Percentiles rank a stretch among this genome's conserved stretches.
Evolutionary conservation across 2,797 vertebrate genomes (phyloP).

Genomic region (Coregonus sp.): DNA sequence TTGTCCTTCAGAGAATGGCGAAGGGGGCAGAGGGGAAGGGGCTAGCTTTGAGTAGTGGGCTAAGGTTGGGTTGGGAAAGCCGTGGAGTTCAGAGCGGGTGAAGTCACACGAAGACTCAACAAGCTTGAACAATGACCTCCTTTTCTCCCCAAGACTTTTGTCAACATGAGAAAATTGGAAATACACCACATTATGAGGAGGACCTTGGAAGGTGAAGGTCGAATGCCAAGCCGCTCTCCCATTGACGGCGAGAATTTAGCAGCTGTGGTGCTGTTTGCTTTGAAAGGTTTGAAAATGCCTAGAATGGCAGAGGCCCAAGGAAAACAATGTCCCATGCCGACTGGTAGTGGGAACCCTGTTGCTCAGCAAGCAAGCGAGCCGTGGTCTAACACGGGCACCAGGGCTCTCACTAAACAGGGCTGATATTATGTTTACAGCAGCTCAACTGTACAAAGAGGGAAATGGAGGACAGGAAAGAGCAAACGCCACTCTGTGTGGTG

Average conservation of each 20-base stretch:
- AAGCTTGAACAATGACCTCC: conserved; percentile 52
- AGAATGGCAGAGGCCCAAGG: conserved; percentile 47
- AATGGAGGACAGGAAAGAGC: conserved; percentile 44
- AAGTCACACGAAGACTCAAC: conserved; percentile 56
- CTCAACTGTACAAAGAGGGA: conserved; percentile 48
- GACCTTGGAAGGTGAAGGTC: conserved; percentile 51
- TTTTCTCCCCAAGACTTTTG: conserved; percentile 54
- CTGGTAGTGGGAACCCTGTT: conserved; percentile 56
- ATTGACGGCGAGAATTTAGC: conserved; percentile 57
- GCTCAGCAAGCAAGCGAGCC: conserved; percentile 43
- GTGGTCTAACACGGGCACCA: conserved; percentile 45
- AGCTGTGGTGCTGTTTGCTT: conserved; percentile 61
- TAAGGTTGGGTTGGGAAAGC: conserved; percentile 22
- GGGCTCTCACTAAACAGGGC: conserved; percentile 40
- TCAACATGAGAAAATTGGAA: conserved; percentile 64
- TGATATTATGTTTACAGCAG: conserved; percentile 56
- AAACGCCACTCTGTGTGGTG: conserved; percentile 48
- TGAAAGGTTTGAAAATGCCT: conserved; percentile 54
- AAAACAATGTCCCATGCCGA: conserved; percentile 51
- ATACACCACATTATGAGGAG: conserved; percentile 49
- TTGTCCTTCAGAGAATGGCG: conserved; percentile 53
- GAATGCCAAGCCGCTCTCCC: conserved; percentile 47
- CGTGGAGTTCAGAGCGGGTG: conserved; percentile 42
- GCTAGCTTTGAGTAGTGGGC: conserved; percentile 35
- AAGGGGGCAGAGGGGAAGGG: conserved; percentile 24